phyloP scores from a whole-genome alignment of 2,888 invertebrate species.

The Chaetoderma sp. region DNA sequence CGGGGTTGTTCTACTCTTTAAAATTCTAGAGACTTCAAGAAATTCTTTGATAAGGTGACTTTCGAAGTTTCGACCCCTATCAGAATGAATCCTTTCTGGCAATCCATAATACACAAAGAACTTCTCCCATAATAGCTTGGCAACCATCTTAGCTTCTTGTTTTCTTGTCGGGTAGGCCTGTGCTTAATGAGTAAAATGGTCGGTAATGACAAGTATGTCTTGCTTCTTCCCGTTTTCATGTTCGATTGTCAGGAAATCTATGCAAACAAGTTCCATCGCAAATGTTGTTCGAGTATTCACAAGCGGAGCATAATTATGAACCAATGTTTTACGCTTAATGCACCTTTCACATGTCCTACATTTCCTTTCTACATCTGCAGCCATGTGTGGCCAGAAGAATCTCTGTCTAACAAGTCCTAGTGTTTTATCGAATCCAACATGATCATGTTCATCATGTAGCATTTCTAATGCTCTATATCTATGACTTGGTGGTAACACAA shows the following conservation, averaged over 20 bases:
- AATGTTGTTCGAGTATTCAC: neutral
- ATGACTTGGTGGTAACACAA: neutral
- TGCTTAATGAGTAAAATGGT: constrained; percentile 32
- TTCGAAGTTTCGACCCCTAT: constrained; percentile 32
- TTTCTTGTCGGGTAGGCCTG: constrained; percentile 27
- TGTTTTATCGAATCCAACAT: neutral
- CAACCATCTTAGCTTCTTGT: constrained; percentile 27
- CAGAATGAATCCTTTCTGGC: constrained; percentile 24
- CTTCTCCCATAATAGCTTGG: constrained; percentile 28
- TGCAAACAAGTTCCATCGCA: neutral
- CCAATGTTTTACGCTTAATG: neutral
- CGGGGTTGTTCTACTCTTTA: constrained; percentile 26
- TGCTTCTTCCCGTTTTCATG: constrained; percentile 18
- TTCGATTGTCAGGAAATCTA: constrained; percentile 17
- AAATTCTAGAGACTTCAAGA: constrained; percentile 14
- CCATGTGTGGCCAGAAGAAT: neutral
- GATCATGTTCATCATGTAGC: neutral
- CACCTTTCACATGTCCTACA: constrained; percentile 6
- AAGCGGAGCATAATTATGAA: neutral
- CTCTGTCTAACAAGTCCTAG: neutral
- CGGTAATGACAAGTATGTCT: constrained; percentile 32
- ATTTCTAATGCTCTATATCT: neutral
- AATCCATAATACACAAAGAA: constrained; percentile 32
- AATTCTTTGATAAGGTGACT: constrained; percentile 26
- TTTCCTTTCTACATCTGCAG: neutral